A percentile compares a stretch with the other conserved stretches of the same genome.
phyloP scores from a whole-genome alignment of 2,888 invertebrate species.

The Drosophila infuscata region DNA sequence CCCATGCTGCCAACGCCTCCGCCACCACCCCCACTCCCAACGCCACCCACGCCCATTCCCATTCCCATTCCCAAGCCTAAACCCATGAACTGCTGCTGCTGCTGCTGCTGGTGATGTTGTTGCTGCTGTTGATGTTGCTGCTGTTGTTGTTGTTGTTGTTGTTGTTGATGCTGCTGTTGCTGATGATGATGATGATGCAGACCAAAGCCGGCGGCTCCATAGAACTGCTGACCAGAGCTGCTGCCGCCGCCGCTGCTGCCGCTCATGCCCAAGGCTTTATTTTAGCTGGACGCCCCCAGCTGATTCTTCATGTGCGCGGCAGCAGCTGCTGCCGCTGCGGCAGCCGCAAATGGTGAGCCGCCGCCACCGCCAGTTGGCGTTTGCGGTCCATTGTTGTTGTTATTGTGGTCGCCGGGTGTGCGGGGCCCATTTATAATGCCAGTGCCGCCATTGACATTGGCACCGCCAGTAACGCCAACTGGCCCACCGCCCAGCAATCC shows the following conservation, averaged over 20 bases:
- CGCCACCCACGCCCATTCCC: constrained; percentile 42
- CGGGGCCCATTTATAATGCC: constrained; percentile 82
- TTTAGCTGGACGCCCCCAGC: constrained; percentile 85
- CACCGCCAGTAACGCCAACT: constrained; percentile 59
- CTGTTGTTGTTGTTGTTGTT: constrained; percentile 45
- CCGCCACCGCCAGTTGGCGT: constrained; percentile 79
- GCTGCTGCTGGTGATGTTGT: constrained; percentile 46
- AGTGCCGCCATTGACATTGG: constrained; percentile 46
- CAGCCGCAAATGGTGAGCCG: constrained; percentile 80
- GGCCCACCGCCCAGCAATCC: constrained; percentile 70
- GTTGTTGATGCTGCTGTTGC: constrained; percentile 49
- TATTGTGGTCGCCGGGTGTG: constrained; percentile 84
- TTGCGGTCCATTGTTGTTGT: constrained; percentile 83
- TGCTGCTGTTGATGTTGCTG: constrained; percentile 37
- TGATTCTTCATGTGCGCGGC: constrained; percentile 85
- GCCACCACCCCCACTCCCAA: constrained; percentile 43
- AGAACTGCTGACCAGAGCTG: constrained; percentile 64
- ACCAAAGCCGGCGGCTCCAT: constrained; percentile 61
- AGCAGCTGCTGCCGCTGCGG: constrained; percentile 79
- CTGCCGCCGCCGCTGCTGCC: constrained; percentile 50
- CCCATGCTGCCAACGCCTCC: constrained; percentile 76
- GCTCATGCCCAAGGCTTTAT: constrained; percentile 83
- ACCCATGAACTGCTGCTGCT: constrained; percentile 68
- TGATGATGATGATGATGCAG: constrained; percentile 64
- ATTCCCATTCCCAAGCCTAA: constrained; percentile 56